phyloP scores from a whole-genome alignment of 2,888 invertebrate genomes.

The Pheosia gnoma region DNA sequence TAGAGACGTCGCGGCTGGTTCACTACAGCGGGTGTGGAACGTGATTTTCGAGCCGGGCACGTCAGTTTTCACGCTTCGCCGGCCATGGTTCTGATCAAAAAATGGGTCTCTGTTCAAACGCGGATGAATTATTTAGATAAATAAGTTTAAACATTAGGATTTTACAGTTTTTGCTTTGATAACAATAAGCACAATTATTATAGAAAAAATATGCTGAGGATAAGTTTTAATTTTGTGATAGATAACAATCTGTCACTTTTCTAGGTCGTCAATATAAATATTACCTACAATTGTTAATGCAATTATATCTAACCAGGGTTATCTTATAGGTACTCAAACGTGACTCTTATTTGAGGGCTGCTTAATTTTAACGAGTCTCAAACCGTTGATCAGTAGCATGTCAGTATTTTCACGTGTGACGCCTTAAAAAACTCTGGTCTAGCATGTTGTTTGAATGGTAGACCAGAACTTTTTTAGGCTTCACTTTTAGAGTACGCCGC shows the following conservation, averaged over 20 bases:
- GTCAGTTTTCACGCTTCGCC: constrained; percentile 43
- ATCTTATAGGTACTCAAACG: no score
- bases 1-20: constrained; percentile 41
- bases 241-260: neutral
- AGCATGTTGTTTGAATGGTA: no score
- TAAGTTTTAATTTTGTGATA: neutral
- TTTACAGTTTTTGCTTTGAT: neutral
- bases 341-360: no score
- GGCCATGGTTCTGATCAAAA: constrained; percentile 26
- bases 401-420: no score
- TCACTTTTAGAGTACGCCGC: no score
- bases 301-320: no score
- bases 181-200: constrained; percentile 1
- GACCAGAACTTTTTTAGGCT: no score
- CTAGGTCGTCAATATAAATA: no score
- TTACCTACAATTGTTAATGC: no score
- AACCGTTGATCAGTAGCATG: no score
- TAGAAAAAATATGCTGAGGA: neutral
- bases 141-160: constrained; percentile 9
- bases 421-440: no score
- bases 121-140: constrained; percentile 7
- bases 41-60: constrained; percentile 43
- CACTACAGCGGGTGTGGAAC: constrained; percentile 39
- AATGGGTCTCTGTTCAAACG: constrained; percentile 14
- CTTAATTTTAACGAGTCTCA: no score